These are phyloP conservation scores for Hemibagrus guttatus DNA, from an alignment of 2,797 vertebrate genomes.

Conservation along the genomic window DNA sequence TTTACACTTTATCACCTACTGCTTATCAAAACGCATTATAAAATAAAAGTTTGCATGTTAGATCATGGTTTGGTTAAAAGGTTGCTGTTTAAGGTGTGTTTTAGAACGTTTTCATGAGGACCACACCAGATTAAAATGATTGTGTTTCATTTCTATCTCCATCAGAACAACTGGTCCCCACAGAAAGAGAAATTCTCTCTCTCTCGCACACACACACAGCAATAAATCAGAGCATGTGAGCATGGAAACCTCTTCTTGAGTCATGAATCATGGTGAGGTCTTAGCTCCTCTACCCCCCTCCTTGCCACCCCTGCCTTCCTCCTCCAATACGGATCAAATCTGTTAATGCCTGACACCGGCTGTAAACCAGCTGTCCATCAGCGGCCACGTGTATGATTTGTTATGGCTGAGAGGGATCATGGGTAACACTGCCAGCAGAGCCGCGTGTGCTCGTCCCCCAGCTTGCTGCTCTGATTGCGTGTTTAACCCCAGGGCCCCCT, in stretches of 20 bases:
- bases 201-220: background rate
- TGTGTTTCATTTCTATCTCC: background rate
- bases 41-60: background rate
- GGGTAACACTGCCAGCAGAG: constrained; percentile 42
- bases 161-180: background rate
- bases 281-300: constrained; percentile 44
- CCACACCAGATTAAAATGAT: background rate
- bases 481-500: constrained; percentile 54
- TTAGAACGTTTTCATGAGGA: background rate
- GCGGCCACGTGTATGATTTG: constrained; percentile 51
- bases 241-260: constrained; percentile 55
- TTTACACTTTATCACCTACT: background rate
- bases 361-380: constrained; percentile 67
- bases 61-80: background rate
- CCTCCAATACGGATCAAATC: constrained; percentile 69
- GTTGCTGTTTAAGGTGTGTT: background rate
- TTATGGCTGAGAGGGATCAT: constrained; percentile 61
- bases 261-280: constrained; percentile 59
- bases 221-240: constrained; percentile 52
- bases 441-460: constrained; percentile 40
- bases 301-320: constrained; percentile 41
- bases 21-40: background rate
- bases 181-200: background rate
- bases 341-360: constrained; percentile 70
- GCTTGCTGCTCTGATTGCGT: constrained; percentile 60